Evolutionary conservation across 1,140 invertebrate genomes (phyloP).

Genomic region (Lucilia cuprina): DNA sequence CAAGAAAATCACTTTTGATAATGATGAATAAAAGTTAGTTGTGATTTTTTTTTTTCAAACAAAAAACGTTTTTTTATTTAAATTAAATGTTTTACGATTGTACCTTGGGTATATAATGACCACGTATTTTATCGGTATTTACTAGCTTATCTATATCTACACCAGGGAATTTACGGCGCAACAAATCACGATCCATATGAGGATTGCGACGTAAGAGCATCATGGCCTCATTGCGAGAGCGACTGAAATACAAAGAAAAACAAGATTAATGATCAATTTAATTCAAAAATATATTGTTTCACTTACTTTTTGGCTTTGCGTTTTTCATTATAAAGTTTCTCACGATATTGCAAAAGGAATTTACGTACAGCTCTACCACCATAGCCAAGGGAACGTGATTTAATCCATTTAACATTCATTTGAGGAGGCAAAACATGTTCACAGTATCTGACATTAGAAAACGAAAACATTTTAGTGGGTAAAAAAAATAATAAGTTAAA

Average conservation of each 20-base stretch:
- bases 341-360: conserved; percentile 71
- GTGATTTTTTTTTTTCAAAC: background rate
- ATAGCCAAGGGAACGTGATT: conserved; percentile 63
- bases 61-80: conserved; percentile 14
- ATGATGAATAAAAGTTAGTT: conserved; percentile 44
- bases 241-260: conserved; percentile 64
- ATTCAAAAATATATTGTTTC: background rate
- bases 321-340: conserved; percentile 69
- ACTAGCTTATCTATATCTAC: conserved; percentile 76
- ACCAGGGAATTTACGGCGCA: conserved; percentile 78
- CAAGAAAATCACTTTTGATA: conserved; percentile 60
- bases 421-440: conserved; percentile 69
- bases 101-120: conserved; percentile 68
- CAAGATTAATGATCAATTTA: background rate
- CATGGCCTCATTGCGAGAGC: conserved; percentile 71
- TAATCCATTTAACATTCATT: conserved; percentile 69
- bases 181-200: conserved; percentile 74
- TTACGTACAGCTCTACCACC: conserved; percentile 67
- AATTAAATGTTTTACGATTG: conserved; percentile 38
- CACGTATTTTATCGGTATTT: conserved; percentile 65
- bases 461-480: no score
- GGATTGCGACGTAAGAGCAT: conserved; percentile 77
- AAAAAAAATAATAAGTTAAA: no score
- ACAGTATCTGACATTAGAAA: conserved; percentile 54
- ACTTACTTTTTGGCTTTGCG: conserved; percentile 66